Base-by-base conservation (phyloP, 2,888 invertebrate genomes). In the Nemotelus nigrinus region DNA sequence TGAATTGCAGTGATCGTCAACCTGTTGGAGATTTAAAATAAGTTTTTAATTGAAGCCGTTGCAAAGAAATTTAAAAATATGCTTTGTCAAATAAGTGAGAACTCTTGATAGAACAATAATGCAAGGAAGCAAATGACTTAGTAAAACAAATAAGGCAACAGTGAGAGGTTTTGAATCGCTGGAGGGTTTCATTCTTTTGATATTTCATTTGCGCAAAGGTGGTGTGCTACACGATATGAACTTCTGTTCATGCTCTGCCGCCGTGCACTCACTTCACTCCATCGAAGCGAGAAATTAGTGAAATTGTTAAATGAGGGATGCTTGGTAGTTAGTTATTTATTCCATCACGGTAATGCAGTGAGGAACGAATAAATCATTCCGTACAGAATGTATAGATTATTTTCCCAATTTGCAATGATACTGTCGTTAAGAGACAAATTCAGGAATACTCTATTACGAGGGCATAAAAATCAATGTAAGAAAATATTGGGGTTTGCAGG, bases 241-340 rank as follows among this genome's bases (percentile, higher is more conserved):
- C 41, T 39, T 60, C 41, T 7, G 60, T 60, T 5, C 5, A 8
- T 5, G 41, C 60, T 60, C 25, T 25, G 25, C 41, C 25, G 25
- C 41, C 53, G 4, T 50, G 55, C 41, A 55, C 48, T 58, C 72
- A 47, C 71, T 72, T 58, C 58, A 72, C 74, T 60, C 63, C 74
- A 74, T 45, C 74, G 60, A 74, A 74, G 60, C 74, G 74, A 74
- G 63, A 74, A 74, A 74, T 74, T 74, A 74, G 74, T 60, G 74
- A 41, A 74, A 74, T 74, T 60, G 74, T 60, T 48, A 74, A 74
- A 74, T 74, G 60, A 74, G 74, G 74, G 74, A 43, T 74, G 74
- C 63, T 63, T 63, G 74, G 60, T 74, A 60, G 74, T 25, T 25
- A 25, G 25, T 74, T 60, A 74, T 74, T 74, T 74, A 74, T 74